Conservation (phyloP, 2,888 invertebrate genomes). For the Napeogenes sylphis region DNA sequence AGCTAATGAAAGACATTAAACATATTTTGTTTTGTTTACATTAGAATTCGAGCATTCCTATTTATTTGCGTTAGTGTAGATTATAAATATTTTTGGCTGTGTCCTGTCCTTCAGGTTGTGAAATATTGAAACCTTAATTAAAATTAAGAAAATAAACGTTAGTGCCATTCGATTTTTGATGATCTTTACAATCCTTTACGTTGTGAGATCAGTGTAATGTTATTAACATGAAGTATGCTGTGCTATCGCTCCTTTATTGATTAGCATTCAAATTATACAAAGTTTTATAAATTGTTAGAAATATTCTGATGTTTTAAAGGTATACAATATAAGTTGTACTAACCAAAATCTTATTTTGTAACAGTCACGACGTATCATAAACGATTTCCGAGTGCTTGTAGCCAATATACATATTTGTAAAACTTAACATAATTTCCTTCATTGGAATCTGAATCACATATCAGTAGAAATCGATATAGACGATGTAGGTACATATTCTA, state of each 20-base stretch:
- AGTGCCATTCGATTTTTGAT: conserved; percentile 23
- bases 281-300: not conserved
- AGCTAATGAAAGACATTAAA: not conserved
- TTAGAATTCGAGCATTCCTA: conserved; percentile 19
- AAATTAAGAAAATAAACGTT: conserved; percentile 2
- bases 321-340: too few relatives aligned
- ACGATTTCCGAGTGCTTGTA: too few relatives aligned
- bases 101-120: conserved; percentile 29
- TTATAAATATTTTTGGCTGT: conserved; percentile 24
- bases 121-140: conserved; percentile 16
- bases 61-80: conserved; percentile 22
- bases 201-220: conserved; percentile 16
- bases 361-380: too few relatives aligned
- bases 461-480: conserved; percentile 8
- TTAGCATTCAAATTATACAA: not conserved
- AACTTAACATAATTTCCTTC: too few relatives aligned
- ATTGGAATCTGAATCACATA: conserved; percentile 9
- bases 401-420: too few relatives aligned
- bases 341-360: too few relatives aligned
- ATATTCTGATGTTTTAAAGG: not conserved
- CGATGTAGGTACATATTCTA: conserved; percentile 8
- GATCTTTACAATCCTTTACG: conserved; percentile 23
- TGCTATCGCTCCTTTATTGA: not conserved
- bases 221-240: conserved; percentile 8
- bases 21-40: conserved; percentile 8